A percentile compares a stretch with the other conserved stretches of the same genome.
phyloP scores from a whole-genome alignment of 2,888 invertebrate genomes.

The Mactromeris polynyma region DNA sequence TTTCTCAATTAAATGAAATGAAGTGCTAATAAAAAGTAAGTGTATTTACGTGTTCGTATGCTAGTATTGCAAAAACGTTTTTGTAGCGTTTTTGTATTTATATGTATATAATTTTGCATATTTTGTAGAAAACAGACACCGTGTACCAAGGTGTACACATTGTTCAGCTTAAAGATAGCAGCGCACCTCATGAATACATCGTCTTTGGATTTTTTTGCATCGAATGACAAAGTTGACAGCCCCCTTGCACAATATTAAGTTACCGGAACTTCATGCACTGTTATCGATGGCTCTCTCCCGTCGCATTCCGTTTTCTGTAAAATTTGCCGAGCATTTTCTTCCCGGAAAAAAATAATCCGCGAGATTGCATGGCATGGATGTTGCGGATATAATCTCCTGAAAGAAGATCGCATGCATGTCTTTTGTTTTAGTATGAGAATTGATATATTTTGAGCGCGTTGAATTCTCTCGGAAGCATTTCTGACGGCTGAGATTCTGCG shows the following conservation, averaged over 20 bases:
- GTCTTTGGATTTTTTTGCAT: neutral
- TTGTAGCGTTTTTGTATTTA: no score
- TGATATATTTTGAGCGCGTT: neutral
- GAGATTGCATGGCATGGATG: neutral
- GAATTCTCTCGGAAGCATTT: neutral
- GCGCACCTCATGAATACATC: neutral
- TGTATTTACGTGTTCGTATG: no score
- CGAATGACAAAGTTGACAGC: neutral
- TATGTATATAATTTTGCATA: no score
- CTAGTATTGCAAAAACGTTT: no score
- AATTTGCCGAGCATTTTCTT: neutral
- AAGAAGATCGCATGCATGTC: neutral
- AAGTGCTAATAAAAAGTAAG: no score
- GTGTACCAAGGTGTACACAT: no score
- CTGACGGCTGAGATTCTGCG: neutral
- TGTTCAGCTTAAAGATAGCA: neutral
- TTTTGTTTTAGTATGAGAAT: neutral
- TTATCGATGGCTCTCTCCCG: neutral
- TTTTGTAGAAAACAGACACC: no score
- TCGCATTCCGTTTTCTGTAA: neutral
- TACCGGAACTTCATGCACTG: neutral
- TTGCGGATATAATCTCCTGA: neutral
- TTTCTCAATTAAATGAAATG: no score
- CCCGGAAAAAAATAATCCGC: neutral
- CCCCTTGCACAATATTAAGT: neutral